These are phyloP conservation scores for Otis tarda DNA, from an alignment of 2,113 vertebrate genomes.

Conservation along the genomic window DNA sequence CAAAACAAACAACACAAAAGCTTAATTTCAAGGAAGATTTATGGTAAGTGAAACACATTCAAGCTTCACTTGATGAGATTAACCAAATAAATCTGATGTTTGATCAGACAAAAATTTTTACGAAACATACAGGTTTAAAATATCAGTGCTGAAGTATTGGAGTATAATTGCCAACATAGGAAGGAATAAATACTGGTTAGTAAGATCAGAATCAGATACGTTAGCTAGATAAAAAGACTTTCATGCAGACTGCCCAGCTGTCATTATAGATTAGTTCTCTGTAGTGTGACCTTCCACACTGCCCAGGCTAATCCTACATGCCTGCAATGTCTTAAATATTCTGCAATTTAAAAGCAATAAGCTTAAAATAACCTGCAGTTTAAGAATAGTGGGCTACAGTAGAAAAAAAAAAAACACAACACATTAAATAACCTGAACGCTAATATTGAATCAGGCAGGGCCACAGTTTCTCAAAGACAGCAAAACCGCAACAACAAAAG, in stretches of 20 bases:
- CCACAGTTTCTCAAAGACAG: neutral
- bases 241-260: neutral
- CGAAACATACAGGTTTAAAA: neutral
- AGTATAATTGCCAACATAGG: neutral
- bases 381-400: neutral
- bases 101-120: neutral
- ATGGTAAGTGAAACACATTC: neutral
- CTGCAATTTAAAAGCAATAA: constrained; percentile 22
- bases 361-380: constrained; percentile 6
- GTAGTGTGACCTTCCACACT: neutral
- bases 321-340: neutral
- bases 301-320: neutral
- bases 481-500: neutral
- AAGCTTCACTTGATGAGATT: neutral
- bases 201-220: neutral
- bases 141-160: neutral
- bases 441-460: neutral
- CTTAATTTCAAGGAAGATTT: constrained; percentile 39
- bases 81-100: neutral
- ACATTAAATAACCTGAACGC: neutral
- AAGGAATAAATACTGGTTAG: neutral
- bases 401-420: neutral
- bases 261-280: neutral
- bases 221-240: neutral
- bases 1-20: constrained; percentile 7